These are phyloP conservation scores for Sorex araneus DNA, from an alignment of 2,113 vertebrate species.

Conservation along the genomic window DNA sequence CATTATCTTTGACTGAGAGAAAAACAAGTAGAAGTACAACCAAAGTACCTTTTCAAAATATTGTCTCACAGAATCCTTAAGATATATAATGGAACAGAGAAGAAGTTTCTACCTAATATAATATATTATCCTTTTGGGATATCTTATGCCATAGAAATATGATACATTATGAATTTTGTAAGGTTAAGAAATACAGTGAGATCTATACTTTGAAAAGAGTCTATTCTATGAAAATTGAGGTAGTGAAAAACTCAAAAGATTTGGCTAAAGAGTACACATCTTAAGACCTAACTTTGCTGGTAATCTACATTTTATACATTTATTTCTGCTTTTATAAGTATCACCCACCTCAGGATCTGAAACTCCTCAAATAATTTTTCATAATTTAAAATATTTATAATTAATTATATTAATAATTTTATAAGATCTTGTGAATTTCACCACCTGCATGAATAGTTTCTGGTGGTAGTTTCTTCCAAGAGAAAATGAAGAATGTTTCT, in stretches of 20 bases:
- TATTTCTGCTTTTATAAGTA: background rate
- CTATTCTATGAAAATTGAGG: background rate
- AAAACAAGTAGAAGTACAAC: background rate
- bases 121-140: conserved; percentile 37
- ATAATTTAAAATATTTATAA: too few species aligned
- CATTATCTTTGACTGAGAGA: background rate
- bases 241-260: conserved; percentile 13
- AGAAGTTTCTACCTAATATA: background rate
- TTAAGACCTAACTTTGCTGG: background rate
- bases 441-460: background rate
- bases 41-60: conserved; percentile 25
- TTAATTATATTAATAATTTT: too few species aligned
- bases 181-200: background rate
- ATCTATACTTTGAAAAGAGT: background rate
- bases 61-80: background rate
- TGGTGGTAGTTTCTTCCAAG: background rate
- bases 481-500: conserved; percentile 6
- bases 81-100: background rate
- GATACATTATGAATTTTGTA: background rate
- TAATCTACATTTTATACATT: background rate
- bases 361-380: background rate
- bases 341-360: background rate
- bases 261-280: background rate
- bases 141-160: background rate
- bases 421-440: background rate